Evolutionary conservation across 2,797 vertebrate species (phyloP), one percentile per base, ranked within the genome.

Genomic region (Sebastes minor): DNA sequence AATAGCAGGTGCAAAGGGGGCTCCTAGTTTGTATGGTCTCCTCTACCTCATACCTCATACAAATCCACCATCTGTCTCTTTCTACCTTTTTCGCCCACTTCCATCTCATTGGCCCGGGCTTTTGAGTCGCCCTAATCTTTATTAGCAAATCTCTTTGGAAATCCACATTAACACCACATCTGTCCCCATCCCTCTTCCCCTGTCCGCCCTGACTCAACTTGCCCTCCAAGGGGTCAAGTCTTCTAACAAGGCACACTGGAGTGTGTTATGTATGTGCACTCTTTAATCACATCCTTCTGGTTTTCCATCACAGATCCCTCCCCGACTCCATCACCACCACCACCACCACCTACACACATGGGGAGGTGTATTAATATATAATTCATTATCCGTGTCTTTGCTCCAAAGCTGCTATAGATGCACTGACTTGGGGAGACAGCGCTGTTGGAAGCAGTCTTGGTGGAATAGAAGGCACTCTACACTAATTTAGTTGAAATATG

Each of bases 331-430:
- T 27, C 76, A 27, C 74, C 68, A 82, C 25, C 4, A 10, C 35
- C 74, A 27, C 32, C 76, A 13, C 74, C 68, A 82, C 74, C 70
- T 64, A 81, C 73, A 77, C 57, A 80, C 53, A 67, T 35, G 20
- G 22, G 80, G 80, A 65, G 25, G 22, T 83, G 65, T 71, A 72
- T 86, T 88, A 84, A 88, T 86, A 84, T 86, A 78, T 81, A 76
- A 86, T 85, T 83, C 57, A 88, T 86, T 72, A 80, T 42, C 67
- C 13, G 1, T 49, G 59, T 76, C 76, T 85, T 85, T 68, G 76
- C 71, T 83, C 71, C 22, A 71, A 80, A 82, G 86, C 86, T 68
- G 61, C 77, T 74, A 14, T 60, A 53, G 64, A 80, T 76, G 74
- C 72, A 63, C 16, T 33, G 22, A 53, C 68, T 62, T 71, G 38